Conservation (phyloP, 2,888 invertebrate genomes). For the Eupithecia subumbrata region DNA sequence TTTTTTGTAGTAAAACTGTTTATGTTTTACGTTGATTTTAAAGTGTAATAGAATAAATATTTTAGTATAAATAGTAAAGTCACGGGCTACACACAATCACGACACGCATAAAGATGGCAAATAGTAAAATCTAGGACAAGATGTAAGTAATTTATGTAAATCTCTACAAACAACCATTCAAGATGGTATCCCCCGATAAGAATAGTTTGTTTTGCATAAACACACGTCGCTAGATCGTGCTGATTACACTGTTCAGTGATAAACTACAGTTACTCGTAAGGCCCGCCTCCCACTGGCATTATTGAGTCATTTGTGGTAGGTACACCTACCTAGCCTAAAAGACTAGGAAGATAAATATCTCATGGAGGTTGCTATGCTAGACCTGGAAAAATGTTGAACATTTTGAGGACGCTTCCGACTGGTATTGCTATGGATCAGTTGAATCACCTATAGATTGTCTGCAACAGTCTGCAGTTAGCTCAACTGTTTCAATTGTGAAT, state of each 20-base stretch:
- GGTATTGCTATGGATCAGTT: no score
- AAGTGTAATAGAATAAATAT: no score
- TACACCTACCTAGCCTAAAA: neutral
- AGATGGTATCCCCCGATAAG: constrained; percentile 12
- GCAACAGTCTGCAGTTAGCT: no score
- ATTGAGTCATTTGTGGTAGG: neutral
- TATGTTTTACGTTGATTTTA: no score
- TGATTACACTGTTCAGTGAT: constrained; percentile 2
- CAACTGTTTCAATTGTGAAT: no score
- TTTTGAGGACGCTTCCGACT: no score
- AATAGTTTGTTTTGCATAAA: constrained; percentile 21
- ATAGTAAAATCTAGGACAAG: neutral
- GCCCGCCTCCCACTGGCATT: neutral
- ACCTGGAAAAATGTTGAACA: no score
- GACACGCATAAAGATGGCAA: neutral
- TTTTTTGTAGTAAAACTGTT: no score
- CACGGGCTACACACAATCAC: neutral
- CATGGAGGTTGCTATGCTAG: no score
- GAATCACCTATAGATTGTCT: no score
- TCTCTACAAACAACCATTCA: constrained; percentile 6
- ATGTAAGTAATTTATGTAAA: constrained; percentile 3
- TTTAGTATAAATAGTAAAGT: no score
- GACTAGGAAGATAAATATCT: neutral
- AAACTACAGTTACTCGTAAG: neutral
- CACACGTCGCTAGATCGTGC: neutral